Base-by-base conservation (phyloP, 2,113 vertebrate genomes). In the Pterocles burchelli region DNA sequence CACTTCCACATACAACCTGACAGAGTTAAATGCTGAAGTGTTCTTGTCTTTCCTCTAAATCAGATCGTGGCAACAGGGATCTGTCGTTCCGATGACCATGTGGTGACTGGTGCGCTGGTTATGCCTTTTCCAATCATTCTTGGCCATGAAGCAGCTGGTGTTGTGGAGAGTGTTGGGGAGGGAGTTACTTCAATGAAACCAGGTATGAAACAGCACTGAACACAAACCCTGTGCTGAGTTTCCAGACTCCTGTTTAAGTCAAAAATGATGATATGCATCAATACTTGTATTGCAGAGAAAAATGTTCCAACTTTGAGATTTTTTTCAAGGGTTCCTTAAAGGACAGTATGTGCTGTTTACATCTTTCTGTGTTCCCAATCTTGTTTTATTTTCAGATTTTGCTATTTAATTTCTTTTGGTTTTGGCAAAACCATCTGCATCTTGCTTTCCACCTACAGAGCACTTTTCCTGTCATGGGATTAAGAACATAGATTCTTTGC, bases 81-180 rank as follows among this genome's bases (percentile, higher is more conserved):
- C 96, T 99, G 99, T 92, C 98, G 98, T 49, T 98, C 98, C 5
- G 99, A 99, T 71, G 98, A 98, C 36, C 96, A 98, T 2, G 97
- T 96, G 90, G 2, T 98, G 57, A 88, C 89, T n/a, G 98, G 96
- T 21, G 46, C 84, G 88, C 13, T 98, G 95, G 68, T 96, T 92
- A 2, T 96, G 97, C 97, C 97, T 57, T 99, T 99, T 93, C 99
- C 99, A 6, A 97, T 98, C 65, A 98, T 99, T 91, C 63, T 99
- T 93, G 99, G 99, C 24, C 99, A 99, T 7, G 98, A 99, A 92
- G 99, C 98, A 5, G 97, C 98, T 12, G 98, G 99, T 9, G 90
- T 98, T 10, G 98, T 99, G 29, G 99, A 99, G 96, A 99, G 99
- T 17, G 96, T 98, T 80, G 97, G 98, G 57, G 88, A 97, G 41